Evolutionary conservation across 2,888 invertebrate genomes (phyloP).

Genomic region (Choristoneura rosaceana): DNA sequence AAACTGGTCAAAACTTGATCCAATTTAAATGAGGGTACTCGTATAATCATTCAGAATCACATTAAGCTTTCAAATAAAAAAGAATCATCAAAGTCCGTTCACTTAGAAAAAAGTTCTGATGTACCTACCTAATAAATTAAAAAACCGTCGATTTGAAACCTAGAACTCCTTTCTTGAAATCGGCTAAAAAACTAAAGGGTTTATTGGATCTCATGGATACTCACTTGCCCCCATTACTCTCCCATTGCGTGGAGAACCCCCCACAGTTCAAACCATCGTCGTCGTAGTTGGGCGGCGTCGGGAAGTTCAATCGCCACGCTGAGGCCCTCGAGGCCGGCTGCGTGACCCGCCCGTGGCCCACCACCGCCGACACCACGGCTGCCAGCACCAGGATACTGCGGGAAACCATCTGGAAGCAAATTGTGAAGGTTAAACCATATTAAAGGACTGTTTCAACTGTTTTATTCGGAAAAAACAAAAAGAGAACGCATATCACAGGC

Average conservation of each 20-base stretch:
- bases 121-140: no score
- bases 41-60: no score
- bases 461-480: no score
- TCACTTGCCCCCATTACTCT: constrained; percentile 89
- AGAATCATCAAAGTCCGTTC: no score
- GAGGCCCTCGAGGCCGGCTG: constrained; percentile 92
- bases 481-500: no score
- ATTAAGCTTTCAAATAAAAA: no score
- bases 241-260: constrained; percentile 91
- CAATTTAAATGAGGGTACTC: no score
- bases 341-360: constrained; percentile 89
- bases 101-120: no score
- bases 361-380: constrained; percentile 57
- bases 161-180: no score
- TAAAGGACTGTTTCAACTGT: neutral
- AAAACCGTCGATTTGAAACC: no score
- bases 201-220: constrained; percentile 44
- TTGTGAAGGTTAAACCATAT: neutral
- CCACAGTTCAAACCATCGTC: constrained; percentile 94
- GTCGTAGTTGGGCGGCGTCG: constrained; percentile 92
- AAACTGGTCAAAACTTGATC: no score
- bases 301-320: constrained; percentile 93
- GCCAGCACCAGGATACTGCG: constrained; percentile 50
- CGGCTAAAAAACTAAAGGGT: no score
- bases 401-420: constrained; percentile 59